phyloP scores from a whole-genome alignment of 2,797 vertebrate species.

The Pangasius macronema region DNA sequence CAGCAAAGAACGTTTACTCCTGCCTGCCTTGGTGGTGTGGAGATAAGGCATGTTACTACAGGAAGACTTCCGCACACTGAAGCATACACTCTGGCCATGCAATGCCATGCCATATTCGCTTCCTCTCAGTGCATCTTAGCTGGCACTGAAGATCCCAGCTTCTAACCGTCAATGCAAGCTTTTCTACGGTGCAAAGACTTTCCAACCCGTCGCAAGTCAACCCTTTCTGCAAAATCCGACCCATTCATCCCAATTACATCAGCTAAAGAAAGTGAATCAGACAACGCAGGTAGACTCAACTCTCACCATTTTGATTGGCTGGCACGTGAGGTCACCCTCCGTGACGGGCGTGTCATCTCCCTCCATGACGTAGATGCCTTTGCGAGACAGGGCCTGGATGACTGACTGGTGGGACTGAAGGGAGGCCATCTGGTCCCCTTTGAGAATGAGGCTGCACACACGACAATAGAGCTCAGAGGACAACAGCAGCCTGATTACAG shows the following conservation, averaged over 20 bases:
- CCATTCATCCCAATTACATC: neutral
- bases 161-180: neutral
- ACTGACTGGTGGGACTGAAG: conserved; percentile 93
- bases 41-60: conserved; percentile 59
- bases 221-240: neutral
- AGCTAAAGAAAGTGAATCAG: neutral
- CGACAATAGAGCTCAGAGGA: conserved; percentile 96
- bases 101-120: conserved; percentile 15
- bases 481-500: conserved; percentile 88
- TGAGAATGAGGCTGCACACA: conserved; percentile 93
- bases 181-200: neutral
- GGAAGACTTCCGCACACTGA: conserved; percentile 53
- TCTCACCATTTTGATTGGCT: conserved; percentile 97
- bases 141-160: neutral
- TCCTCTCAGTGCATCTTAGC: neutral
- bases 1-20: conserved; percentile 31
- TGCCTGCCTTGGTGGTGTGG: conserved; percentile 23
- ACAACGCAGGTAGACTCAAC: neutral
- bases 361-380: conserved; percentile 97
- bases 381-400: conserved; percentile 91
- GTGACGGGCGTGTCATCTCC: conserved; percentile 89
- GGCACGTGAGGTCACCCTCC: conserved; percentile 83
- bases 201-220: neutral
- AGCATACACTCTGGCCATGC: conserved; percentile 21
- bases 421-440: conserved; percentile 89